Base-by-base conservation (phyloP, 2,797 vertebrate genomes). In the Botia almorhae region DNA sequence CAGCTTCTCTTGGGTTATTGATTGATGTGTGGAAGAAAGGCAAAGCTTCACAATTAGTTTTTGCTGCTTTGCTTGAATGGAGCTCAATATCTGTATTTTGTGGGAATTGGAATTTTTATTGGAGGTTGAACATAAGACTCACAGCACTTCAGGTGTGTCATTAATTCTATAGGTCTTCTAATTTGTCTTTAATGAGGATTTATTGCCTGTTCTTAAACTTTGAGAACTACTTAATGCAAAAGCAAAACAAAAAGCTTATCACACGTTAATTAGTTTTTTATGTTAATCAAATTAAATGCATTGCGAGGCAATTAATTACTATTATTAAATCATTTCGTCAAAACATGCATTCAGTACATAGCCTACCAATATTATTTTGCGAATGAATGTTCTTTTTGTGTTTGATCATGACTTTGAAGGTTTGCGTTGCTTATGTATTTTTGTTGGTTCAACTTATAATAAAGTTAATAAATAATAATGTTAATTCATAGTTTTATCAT, bases 1-100 rank as follows among this genome's bases (percentile, higher is more conserved):
- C 76, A 50, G 65, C 65, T 60, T n/a, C 23, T 50, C 76, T 69
- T 19, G n/a, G 65, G 56, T 60, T 69, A 78, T 69, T 69, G 75
- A 77, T 78, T 78, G 67, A 78, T 78, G 56, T 60, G 33, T 69
- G n/a, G 55, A 60, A 69, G 76, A 78, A 55, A 69, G 53, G 17
- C 65, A 50, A 13, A 26, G 17, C 65, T 61, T 69, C 12, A 69
- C 55, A 60, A 78, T 78, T 61, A 69, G 65, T 43, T 69, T 69
- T 58, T 10, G 53, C 65, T 77, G 65, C 33, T 78, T 69, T 60
- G 76, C 65, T 69, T 78, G 67, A 78, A 69, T 69, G n/a, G 64
- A 50, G 23, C 19, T 17, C 55, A 69, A 69, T 69, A 69, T 69
- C 26, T 43, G 6, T 48, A 69, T 58, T 78, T 69, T 50, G 53